Evolutionary conservation across 2,888 invertebrate genomes (phyloP), one percentile per base, ranked within the genome.

Genomic region (Torymus tubicola): DNA sequence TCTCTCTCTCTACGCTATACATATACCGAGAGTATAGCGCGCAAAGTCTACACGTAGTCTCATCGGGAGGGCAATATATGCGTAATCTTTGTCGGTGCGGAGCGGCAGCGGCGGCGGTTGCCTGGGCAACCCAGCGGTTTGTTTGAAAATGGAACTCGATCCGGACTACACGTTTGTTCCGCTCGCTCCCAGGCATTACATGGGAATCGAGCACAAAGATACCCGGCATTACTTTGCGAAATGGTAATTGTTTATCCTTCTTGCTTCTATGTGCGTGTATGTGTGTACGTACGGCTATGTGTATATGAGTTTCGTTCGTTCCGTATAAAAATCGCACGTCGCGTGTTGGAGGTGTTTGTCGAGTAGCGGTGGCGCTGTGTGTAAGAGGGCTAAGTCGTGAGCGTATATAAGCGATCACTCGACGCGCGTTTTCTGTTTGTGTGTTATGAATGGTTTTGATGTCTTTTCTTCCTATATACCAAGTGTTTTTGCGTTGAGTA

Each of bases 81-180:
- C 73, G 65, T 82, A 71, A 80, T 80, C 73, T 70, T 78, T 74
- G 68, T 67, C 55, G 50, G 61, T 11, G 21, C 16, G 55, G 13
- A 11, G 16, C 3, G 18, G 13, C 42, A 53, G 78, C 81, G 13
- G 18, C 13, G 18, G 14, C 55, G 58, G 78, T 82, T 82, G 61
- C 80, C 72, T 12, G 24, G 72, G 78, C 42, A 68, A 82, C 80
- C 67, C 14, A 11, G 21, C 31, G 64, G 60, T 58, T 76, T 85
- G 80, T 84, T 84, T 83, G 65, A 89, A 85, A 85, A 89, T 90
- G 89, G 89, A 89, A 55, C 83, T 88, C n/a, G 86, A 88, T 69
- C 87, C 87, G 3, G 86, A 85, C 81, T 91, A 88, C 81, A 90
- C 90, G 31, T 91, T 91, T 83, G 81, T 91, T 52, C 86, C 87